A percentile compares a stretch with the other conserved stretches of the same genome.
Evolutionary conservation across 92 coral and sea anemone genomes (phyloP).

Genomic region (Porites lobata): DNA sequence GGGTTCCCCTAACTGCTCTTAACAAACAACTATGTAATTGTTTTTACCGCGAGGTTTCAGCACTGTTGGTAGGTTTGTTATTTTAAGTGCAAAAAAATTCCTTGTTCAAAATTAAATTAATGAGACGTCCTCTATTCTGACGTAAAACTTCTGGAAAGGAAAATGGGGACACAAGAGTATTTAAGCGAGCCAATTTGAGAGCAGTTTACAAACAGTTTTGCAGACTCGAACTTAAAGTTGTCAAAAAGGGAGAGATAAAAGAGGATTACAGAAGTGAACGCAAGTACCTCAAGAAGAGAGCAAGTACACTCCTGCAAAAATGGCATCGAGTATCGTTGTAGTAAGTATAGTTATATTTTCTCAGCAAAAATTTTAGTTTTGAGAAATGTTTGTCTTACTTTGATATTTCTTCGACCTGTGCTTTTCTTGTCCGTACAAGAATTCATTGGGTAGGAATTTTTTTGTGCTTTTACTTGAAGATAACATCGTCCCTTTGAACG

Average conservation of each 20-base stretch:
- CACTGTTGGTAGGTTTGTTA: conserved; percentile 6
- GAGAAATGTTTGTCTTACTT: neutral
- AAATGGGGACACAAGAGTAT: neutral
- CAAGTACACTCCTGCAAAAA: neutral
- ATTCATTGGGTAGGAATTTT: neutral
- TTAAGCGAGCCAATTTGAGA: neutral
- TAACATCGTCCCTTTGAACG: neutral
- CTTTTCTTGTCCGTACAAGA: neutral
- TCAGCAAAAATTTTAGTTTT: neutral
- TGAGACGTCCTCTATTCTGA: neutral
- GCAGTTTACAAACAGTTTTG: too few species aligned
- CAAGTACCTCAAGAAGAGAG: neutral
- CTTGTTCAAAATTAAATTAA: conserved; percentile 13
- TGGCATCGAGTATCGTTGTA: neutral
- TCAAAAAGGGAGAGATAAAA: neutral
- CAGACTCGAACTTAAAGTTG: neutral
- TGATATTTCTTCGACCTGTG: neutral
- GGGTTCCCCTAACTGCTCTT: conserved; percentile 48
- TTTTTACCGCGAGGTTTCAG: neutral
- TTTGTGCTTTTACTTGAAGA: neutral
- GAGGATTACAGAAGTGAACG: neutral
- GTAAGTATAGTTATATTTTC: conserved; percentile 3
- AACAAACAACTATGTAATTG: neutral
- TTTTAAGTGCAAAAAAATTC: conserved; percentile 30
- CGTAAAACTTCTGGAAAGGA: conserved; percentile 20